A percentile compares a stretch with the other conserved stretches of the same genome.
Evolutionary conservation across 2,797 vertebrate species (phyloP).

Genomic region (Trematomus bernacchii): DNA sequence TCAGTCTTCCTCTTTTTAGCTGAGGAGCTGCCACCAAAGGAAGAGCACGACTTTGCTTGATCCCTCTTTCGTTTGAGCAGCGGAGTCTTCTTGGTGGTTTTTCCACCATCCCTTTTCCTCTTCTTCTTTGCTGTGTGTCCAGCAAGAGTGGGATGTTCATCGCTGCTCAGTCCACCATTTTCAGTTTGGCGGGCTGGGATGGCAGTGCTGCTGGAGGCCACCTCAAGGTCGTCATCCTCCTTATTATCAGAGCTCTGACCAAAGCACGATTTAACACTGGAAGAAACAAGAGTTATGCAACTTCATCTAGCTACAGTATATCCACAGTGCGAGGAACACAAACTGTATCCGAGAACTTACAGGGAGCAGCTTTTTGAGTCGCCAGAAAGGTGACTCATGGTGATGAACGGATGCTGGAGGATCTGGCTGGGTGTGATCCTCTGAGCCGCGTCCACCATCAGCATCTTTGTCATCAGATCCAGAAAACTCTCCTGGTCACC

Average conservation of each 20-base stretch:
- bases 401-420: constrained; percentile 11
- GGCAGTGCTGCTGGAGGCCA: background rate
- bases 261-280: background rate
- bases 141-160: too few relatives aligned
- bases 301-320: background rate
- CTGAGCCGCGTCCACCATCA: constrained; percentile 6
- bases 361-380: background rate
- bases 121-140: too few relatives aligned
- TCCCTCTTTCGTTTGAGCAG: too few relatives aligned
- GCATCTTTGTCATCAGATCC: background rate
- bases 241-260: background rate
- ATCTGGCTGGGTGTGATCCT: constrained; percentile 16
- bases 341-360: constrained; percentile 8
- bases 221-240: background rate
- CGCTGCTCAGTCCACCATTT: background rate
- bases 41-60: too few relatives aligned
- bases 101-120: too few relatives aligned
- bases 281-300: constrained; percentile 3
- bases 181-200: background rate
- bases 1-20: too few relatives aligned
- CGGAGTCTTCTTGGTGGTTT: too few relatives aligned
- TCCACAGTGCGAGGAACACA: background rate
- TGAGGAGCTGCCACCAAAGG: too few relatives aligned
- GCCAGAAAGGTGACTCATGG: constrained; percentile 6
- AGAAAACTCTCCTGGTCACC: constrained; percentile 1